Percentiles rank a stretch among this genome's conserved stretches.
These are phyloP conservation scores for Epizoanthus rinbou DNA, from an alignment of 92 coral and sea anemone species.

Conservation along the genomic window DNA sequence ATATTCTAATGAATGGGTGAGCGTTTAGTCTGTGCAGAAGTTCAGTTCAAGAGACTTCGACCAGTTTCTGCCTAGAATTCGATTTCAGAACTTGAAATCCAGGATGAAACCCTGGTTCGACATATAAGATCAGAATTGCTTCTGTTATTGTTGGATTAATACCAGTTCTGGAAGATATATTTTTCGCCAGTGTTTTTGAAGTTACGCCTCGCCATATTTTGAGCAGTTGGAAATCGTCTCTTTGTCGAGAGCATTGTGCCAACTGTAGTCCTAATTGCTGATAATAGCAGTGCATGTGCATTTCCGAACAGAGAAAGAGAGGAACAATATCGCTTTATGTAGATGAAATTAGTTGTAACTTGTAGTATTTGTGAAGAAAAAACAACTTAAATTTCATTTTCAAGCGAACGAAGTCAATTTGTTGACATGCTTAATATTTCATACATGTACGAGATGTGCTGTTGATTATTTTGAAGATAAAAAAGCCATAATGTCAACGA, in stretches of 20 bases:
- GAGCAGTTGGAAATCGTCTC: slow-evolving; percentile 9
- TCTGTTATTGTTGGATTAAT: neutral
- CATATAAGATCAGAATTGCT: neutral
- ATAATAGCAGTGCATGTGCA: neutral
- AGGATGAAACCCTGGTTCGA: slow-evolving; percentile 6
- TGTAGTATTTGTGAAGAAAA: slow-evolving; percentile 17
- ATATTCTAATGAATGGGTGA: neutral
- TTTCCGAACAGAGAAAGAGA: neutral
- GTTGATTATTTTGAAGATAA: slow-evolving; percentile 7
- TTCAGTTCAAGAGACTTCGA: slow-evolving; percentile 1
- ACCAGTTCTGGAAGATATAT: neutral
- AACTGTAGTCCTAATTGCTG: neutral
- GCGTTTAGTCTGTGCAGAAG: slow-evolving; percentile 28
- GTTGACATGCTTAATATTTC: slow-evolving; percentile 17
- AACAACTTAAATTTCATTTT: neutral
- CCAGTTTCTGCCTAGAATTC: slow-evolving; percentile 22
- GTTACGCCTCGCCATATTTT: neutral
- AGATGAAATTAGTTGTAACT: neutral
- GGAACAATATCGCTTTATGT: slow-evolving; percentile 15
- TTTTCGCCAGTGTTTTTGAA: neutral
- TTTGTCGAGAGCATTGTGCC: slow-evolving; percentile 5
- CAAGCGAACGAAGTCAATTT: neutral
- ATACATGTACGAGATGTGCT: neutral
- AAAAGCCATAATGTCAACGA: neutral
- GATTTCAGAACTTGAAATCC: neutral